Conservation (phyloP, 2,113 vertebrate species). For the Brienomyrus longianalis region DNA sequence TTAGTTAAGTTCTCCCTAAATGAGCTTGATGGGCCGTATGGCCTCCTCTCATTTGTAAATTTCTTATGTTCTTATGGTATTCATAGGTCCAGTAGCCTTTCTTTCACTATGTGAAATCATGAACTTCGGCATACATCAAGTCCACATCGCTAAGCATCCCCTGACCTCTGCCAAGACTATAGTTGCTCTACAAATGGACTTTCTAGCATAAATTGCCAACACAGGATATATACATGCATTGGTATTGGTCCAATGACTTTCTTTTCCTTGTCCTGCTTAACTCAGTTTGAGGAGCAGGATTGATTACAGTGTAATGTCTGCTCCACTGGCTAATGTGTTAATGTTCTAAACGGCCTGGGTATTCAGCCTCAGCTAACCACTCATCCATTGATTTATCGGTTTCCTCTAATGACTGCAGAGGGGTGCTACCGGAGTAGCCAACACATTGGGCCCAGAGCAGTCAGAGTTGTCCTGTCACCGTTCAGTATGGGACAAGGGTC, state of each 20-base stretch:
- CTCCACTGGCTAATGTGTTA: conserved; percentile 50
- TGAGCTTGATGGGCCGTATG: no score
- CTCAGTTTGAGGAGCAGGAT: conserved; percentile 56
- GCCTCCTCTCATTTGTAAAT: no score
- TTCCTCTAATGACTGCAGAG: conserved; percentile 50
- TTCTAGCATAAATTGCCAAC: neutral
- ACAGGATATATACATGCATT: neutral
- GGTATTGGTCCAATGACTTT: neutral
- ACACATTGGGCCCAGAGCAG: neutral
- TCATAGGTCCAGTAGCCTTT: neutral
- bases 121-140: neutral
- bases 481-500: neutral
- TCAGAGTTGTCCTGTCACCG: neutral
- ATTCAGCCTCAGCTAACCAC: conserved; percentile 50
- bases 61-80: neutral
- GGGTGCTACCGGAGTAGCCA: conserved; percentile 9
- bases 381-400: conserved; percentile 56
- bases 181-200: neutral
- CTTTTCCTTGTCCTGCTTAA: conserved; percentile 34
- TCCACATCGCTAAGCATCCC: neutral
- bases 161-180: neutral
- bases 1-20: no score
- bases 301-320: conserved; percentile 60
- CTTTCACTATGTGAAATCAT: neutral
- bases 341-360: conserved; percentile 47